Evolutionary conservation across 1,140 invertebrate genomes (phyloP), one percentile per base, ranked within the genome.

Genomic region (Cydia amplana): DNA sequence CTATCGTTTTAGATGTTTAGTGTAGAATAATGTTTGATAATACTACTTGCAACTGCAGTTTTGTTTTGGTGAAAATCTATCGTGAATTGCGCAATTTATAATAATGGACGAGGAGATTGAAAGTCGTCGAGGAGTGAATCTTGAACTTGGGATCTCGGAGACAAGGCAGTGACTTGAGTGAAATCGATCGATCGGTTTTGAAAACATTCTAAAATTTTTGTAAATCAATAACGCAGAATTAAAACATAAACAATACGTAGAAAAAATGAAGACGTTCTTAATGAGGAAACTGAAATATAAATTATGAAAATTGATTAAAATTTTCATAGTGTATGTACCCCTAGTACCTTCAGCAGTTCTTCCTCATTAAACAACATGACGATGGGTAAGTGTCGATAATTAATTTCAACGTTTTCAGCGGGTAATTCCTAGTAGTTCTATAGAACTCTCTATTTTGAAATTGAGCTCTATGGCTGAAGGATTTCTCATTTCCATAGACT

Each of bases 1-100:
- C 77, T 82, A 20, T 81, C 77, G 76, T 83, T 86, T 87, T 87
- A 86, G 79, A 84, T 89, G 84, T 86, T 79, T 88, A 87, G 85
- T 76, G 79, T 89, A 85, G 78, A 83, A 81, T 81, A 85, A 80
- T 79, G 75, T 77, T 74, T 55, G 67, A 67, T 55, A 75, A 67
- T 55, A 75, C 49, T 78, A 81, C 80, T 40, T 36, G 36, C 55
- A 82, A 73, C 79, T 82, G 75, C 80, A 82, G 82, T 85, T 82
- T 80, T 84, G 78, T 81, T 80, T 80, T 78, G 70, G 77, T 76
- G 74, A 73, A 73, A 55, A 49, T 51, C 18, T 60, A 49, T 43
- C 43, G 72, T n/a, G 25, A 77, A 73, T 65, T 65, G 32, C 55
- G 75, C 28, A 60, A 74, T 76, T 70, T 63, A 70, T 73, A 73